Conservation (phyloP, 2,113 vertebrate species). For the Cottus gobio region DNA sequence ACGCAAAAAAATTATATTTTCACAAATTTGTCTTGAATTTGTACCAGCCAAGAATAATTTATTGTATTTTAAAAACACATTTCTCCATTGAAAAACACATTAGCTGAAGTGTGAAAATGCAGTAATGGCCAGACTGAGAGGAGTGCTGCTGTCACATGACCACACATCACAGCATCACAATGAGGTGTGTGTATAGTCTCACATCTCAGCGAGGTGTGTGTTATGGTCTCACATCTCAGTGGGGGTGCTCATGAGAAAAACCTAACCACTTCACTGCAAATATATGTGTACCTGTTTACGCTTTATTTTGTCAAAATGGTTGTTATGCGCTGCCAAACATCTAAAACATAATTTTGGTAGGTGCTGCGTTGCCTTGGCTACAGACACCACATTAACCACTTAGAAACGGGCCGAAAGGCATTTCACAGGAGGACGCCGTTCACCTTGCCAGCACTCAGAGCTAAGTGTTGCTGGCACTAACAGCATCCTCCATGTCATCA, state of each 20-base stretch:
- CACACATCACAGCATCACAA: not conserved
- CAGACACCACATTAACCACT: slow-evolving; percentile 48
- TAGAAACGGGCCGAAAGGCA: slow-evolving; percentile 38
- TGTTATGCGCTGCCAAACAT: slow-evolving; percentile 30
- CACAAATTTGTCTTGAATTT: slow-evolving; percentile 27
- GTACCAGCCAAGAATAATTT: slow-evolving; percentile 25
- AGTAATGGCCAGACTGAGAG: slow-evolving; percentile 26
- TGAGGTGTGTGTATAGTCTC: not conserved
- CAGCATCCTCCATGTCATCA: slow-evolving; percentile 48
- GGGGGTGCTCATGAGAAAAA: not conserved
- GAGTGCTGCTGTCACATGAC: slow-evolving; percentile 32
- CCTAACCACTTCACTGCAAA: slow-evolving; percentile 11
- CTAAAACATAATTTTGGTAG: slow-evolving; percentile 35
- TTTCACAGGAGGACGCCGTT: slow-evolving; percentile 50
- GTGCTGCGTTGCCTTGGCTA: slow-evolving; percentile 56
- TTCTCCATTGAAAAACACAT: slow-evolving; percentile 30
- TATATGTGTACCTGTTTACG: slow-evolving; percentile 6
- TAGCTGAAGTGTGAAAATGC: slow-evolving; percentile 36
- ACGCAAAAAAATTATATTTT: slow-evolving; percentile 31
- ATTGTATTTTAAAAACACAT: slow-evolving; percentile 48
- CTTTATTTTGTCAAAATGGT: slow-evolving; percentile 51
- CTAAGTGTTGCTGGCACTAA: slow-evolving; percentile 45
- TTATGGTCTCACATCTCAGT: slow-evolving; percentile 17
- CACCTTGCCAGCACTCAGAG: slow-evolving; percentile 45
- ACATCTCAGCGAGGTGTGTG: slow-evolving; percentile 9